Conservation (phyloP, 2,797 vertebrate genomes). For the Syncerus caffer region DNA sequence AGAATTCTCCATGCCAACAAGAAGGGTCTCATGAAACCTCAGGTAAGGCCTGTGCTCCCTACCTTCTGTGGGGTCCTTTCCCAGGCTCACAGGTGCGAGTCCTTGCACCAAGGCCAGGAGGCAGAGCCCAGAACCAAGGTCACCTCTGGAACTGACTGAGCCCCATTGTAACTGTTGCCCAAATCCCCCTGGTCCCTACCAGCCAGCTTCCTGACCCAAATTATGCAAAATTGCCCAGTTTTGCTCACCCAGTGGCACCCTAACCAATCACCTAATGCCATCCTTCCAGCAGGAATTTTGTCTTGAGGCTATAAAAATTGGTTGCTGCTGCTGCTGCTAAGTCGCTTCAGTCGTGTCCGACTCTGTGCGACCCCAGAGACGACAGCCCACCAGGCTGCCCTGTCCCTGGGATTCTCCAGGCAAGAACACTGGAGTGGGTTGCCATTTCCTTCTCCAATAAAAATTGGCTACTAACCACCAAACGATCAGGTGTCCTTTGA, state of each 20-base stretch:
- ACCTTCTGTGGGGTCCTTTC: not conserved
- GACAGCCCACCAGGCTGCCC: too few species aligned
- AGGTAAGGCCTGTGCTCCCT: not conserved
- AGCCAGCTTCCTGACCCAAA: not conserved
- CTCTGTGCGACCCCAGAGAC: too few species aligned
- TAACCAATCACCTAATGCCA: not conserved
- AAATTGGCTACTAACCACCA: not conserved
- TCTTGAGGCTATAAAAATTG: not conserved
- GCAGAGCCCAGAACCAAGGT: not conserved
- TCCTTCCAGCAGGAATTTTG: not conserved
- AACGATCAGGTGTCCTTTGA: not conserved
- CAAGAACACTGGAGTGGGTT: too few species aligned
- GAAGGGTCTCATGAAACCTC: not conserved
- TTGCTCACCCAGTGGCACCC: fast-evolving
- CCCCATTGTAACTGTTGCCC: not conserved
- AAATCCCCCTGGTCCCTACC: not conserved
- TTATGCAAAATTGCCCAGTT: not conserved
- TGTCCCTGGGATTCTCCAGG: too few species aligned
- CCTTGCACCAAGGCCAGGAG: not conserved
- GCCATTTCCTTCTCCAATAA: too few species aligned
- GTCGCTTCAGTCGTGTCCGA: too few species aligned
- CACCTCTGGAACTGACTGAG: not conserved
- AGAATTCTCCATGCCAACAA: not conserved
- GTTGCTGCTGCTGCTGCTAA: not conserved
- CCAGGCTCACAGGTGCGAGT: not conserved